Percentiles rank a stretch among this genome's conserved stretches.
phyloP scores from a whole-genome alignment of 2,797 vertebrate species.

The Chaunax sp. region DNA sequence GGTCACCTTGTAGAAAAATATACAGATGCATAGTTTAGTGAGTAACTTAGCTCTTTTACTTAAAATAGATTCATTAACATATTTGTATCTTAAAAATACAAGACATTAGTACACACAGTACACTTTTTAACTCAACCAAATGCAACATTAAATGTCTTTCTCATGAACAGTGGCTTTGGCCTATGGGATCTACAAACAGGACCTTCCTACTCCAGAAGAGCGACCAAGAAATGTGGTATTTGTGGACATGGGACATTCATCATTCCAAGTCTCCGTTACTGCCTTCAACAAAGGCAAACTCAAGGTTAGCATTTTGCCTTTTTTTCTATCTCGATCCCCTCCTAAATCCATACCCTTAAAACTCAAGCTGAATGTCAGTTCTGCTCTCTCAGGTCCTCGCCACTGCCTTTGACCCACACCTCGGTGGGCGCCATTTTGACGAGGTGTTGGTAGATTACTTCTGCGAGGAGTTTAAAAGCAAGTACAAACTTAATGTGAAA shows the following conservation, averaged over 20 bases:
- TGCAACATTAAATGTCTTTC: background rate
- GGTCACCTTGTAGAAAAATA: background rate
- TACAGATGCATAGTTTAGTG: background rate
- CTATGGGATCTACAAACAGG: constrained; percentile 99
- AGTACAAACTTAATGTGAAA: constrained; percentile 95
- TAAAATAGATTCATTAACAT: background rate
- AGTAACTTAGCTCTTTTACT: background rate
- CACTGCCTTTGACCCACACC: constrained; percentile 89
- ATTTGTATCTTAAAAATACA: background rate
- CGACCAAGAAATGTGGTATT: constrained; percentile 96
- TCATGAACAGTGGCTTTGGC: constrained; percentile 90
- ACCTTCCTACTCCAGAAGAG: constrained; percentile 94
- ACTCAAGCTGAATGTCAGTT: constrained; percentile 9
- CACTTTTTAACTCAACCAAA: background rate
- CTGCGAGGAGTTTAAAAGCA: constrained; percentile 93
- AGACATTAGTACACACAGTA: background rate
- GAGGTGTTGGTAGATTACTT: constrained; percentile 93
- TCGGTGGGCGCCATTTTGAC: constrained; percentile 95
- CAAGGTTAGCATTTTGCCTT: constrained; percentile 83
- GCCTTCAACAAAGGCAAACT: constrained; percentile 98
- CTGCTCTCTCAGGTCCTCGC: constrained; percentile 88
- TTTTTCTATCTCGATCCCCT: background rate
- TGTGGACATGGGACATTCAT: constrained; percentile 97
- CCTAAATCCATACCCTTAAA: constrained; percentile 19
- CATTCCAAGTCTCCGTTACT: constrained; percentile 94